phyloP scores from a whole-genome alignment of 2,888 invertebrate genomes.

The Dinocampus coccinellae region DNA sequence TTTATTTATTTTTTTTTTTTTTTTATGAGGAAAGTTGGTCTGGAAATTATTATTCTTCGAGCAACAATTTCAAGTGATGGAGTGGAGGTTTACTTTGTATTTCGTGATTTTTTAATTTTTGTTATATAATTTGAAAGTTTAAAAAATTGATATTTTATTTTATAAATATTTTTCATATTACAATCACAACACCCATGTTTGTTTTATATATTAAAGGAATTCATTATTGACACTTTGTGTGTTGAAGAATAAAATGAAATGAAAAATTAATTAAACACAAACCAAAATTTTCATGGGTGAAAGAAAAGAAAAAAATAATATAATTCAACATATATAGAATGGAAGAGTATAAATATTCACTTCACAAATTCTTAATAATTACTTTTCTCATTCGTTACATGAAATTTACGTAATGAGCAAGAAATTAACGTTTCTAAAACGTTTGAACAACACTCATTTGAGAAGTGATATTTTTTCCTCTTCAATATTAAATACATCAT shows the following conservation, averaged over 20 bases:
- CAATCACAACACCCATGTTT: neutral
- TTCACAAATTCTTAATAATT: neutral
- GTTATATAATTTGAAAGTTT: neutral
- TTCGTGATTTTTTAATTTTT: neutral
- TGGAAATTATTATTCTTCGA: neutral
- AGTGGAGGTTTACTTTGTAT: too few relatives aligned
- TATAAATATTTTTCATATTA: neutral
- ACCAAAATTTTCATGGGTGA: neutral
- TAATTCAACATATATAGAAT: neutral
- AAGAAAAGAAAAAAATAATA: neutral
- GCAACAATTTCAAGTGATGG: too few relatives aligned
- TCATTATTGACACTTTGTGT: neutral
- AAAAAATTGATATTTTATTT: neutral
- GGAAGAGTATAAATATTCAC: neutral
- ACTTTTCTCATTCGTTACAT: neutral
- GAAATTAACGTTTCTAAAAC: neutral
- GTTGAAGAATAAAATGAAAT: neutral
- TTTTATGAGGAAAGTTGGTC: neutral
- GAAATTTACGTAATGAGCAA: neutral
- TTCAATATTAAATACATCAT: conserved; percentile 5
- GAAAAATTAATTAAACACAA: neutral
- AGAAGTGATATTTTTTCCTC: neutral
- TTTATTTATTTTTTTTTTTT: neutral
- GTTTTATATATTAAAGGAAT: neutral
- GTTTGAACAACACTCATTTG: neutral